Evolutionary conservation across 2,888 invertebrate genomes (phyloP), one percentile per base, ranked within the genome.

Genomic region (Holacanthella duospinosa): DNA sequence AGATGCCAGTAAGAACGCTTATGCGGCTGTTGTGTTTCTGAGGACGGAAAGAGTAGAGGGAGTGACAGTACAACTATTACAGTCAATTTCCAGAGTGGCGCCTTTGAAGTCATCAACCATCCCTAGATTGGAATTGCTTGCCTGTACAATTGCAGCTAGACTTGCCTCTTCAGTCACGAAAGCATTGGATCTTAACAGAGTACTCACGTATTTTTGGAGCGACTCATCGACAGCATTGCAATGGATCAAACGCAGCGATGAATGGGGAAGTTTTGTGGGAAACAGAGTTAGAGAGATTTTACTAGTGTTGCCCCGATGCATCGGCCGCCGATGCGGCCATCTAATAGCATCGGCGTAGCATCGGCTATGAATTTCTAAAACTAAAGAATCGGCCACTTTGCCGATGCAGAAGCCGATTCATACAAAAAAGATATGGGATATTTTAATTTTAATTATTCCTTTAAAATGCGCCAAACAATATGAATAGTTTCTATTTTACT

Each of bases 211-310:
- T 6, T 55, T 55, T n/a, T 61, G 61, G 61, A 56, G 26, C 25
- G 61, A 61, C 56, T 61, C 61, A 6, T 19, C 61, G 3, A 56
- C 43, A n/a, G 55, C 61, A 12, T 25, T 61, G 6, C 9, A 55
- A 6, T 56, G 61, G 61, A 61, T 61, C 27, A 6, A 24, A 24
- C 28, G 61, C 9, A 28, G 25, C 21, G 43, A 61, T 19, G 44
- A 61, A 24, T 61, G 61, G 61, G 61, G 61, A 55, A 56, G 43
- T n/a, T 61, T 61, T 19, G 61, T 61, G 9, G 61, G 61, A 43
- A 61, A 56, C 24, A 21, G 61, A 9, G 61, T 61, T 19, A 36
- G 25, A 43, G 61, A 61, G 29, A 61, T 61, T n/a, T n/a, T n/a
- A n/a, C n/a, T n/a, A n/a, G n/a, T n/a, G n/a, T n/a, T n/a, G n/a